Conservation (phyloP, 2,888 invertebrate species). For the Ophonus ardosiacus region DNA sequence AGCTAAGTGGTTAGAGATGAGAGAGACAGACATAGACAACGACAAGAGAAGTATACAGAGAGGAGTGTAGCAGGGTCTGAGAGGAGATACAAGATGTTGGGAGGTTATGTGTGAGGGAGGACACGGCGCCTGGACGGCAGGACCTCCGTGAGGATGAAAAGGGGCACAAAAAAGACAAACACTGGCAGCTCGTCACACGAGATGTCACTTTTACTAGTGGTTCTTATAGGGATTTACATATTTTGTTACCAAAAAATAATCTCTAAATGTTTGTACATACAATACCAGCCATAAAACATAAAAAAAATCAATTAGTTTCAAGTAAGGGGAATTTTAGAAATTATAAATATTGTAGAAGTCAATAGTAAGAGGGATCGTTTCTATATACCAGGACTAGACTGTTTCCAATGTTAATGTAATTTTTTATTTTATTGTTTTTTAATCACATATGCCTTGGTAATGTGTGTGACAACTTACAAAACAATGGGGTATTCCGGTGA, state of each 20-base stretch:
- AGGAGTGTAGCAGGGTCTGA: constrained; percentile 17
- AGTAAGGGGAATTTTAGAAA: no score
- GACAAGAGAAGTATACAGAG: constrained; percentile 42
- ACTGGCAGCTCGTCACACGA: constrained; percentile 20
- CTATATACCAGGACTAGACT: no score
- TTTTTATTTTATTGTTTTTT: no score
- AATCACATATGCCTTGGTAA: no score
- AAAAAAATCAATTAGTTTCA: no score
- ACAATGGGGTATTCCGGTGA: no score
- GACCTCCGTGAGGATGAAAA: constrained; percentile 1
- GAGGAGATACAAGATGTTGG: constrained; percentile 23
- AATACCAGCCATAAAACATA: no score
- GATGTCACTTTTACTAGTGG: not conserved
- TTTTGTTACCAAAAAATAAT: not conserved
- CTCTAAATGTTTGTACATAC: not conserved
- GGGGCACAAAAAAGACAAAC: constrained; percentile 26
- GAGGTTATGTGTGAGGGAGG: constrained; percentile 12
- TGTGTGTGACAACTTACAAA: no score
- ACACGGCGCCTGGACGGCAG: constrained; percentile 28
- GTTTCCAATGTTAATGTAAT: no score
- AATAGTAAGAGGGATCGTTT: no score
- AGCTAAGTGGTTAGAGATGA: constrained; percentile 58
- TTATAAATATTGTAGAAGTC: no score
- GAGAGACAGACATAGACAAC: constrained; percentile 54
- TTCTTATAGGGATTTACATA: not conserved